Evolutionary conservation across 2,888 invertebrate genomes (phyloP).

Genomic region (Polyommatus icarus): DNA sequence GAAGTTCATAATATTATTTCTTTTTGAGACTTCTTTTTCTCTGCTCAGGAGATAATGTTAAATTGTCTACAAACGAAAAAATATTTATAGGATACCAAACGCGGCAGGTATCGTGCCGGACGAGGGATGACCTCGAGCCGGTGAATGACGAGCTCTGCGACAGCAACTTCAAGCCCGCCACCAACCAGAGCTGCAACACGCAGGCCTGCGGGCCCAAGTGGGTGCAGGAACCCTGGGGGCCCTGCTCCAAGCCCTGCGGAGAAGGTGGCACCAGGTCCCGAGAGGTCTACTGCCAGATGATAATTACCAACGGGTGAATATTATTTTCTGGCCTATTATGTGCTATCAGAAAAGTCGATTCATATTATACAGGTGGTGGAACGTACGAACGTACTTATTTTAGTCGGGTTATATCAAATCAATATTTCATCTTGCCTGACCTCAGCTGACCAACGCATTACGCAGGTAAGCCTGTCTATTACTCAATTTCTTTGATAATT

Average conservation of each 20-base stretch:
- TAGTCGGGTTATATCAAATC: too few species aligned
- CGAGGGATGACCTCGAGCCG: conserved; percentile 84
- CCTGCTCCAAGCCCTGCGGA: conserved; percentile 92
- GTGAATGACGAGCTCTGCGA: conserved; percentile 91
- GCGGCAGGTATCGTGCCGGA: conserved; percentile 90
- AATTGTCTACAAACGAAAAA: neutral
- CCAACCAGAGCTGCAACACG: conserved; percentile 86
- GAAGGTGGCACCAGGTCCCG: conserved; percentile 85
- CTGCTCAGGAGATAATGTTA: neutral
- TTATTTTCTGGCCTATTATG: neutral
- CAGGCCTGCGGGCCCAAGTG: conserved; percentile 90
- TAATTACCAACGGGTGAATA: conserved; percentile 84
- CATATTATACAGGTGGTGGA: neutral
- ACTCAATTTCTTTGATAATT: too few species aligned
- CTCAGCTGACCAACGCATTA: too few species aligned
- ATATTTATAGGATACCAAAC: conserved; percentile 83
- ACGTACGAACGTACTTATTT: too few species aligned
- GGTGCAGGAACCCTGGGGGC: conserved; percentile 88
- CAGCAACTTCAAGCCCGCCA: conserved; percentile 84
- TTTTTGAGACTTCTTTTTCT: neutral
- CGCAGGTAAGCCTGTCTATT: too few species aligned
- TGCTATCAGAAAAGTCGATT: neutral
- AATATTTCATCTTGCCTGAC: too few species aligned
- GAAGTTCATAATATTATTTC: neutral
- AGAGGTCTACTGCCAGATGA: conserved; percentile 89